phyloP scores from a whole-genome alignment of 2,888 invertebrate genomes.

The Cristatella mucedo region DNA sequence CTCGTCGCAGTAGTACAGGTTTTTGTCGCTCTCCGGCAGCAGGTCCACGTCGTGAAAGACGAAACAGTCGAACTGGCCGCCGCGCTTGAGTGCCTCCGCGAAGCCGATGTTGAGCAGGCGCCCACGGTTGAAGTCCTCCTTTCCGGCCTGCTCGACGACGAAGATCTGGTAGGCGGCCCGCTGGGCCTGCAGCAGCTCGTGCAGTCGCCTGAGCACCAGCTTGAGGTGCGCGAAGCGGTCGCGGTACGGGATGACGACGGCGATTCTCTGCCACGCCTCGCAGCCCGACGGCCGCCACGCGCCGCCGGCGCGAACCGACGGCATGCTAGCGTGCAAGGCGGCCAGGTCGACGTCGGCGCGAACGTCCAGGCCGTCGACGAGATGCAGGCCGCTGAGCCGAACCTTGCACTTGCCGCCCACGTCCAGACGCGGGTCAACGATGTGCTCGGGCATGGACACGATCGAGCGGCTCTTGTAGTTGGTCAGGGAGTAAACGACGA shows the following conservation, averaged over 20 bases:
- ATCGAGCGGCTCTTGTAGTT: constrained; percentile 19
- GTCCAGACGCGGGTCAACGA: constrained; percentile 13
- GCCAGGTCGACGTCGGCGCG: constrained; percentile 15
- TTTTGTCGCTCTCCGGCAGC: constrained; percentile 39
- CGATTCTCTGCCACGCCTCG: constrained; percentile 23
- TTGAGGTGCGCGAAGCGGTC: constrained; percentile 22
- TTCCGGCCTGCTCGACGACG: constrained; percentile 27
- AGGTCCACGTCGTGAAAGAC: constrained; percentile 41
- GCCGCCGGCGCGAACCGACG: constrained; percentile 20
- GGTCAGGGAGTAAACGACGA: constrained; percentile 18
- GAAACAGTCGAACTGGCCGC: no score
- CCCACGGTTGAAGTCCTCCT: constrained; percentile 27
- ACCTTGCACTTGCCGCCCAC: neutral
- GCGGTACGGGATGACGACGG: constrained; percentile 27
- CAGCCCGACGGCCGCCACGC: constrained; percentile 22
- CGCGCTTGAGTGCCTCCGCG: constrained; percentile 22
- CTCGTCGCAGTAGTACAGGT: constrained; percentile 37
- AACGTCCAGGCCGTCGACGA: no score
- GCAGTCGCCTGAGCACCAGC: constrained; percentile 21
- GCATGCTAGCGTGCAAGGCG: constrained; percentile 15
- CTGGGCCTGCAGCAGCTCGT: constrained; percentile 24
- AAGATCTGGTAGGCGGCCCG: constrained; percentile 23
- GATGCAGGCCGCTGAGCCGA: no score
- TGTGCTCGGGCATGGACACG: constrained; percentile 17
- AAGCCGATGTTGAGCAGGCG: constrained; percentile 32